Evolutionary conservation across 1,140 invertebrate genomes (phyloP).

Genomic region (Matsumurasca onukii): DNA sequence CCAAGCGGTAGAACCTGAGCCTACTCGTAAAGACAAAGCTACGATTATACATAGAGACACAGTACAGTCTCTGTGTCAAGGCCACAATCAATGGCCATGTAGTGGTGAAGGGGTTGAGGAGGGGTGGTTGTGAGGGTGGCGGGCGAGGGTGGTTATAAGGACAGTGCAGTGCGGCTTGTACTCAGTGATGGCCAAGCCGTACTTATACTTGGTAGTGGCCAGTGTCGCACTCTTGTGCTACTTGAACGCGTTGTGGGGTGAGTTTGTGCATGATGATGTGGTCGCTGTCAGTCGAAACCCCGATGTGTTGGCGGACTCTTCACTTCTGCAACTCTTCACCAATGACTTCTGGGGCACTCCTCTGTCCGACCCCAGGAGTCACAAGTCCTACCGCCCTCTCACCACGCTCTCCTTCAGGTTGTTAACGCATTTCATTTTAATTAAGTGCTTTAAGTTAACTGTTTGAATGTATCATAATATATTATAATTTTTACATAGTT

Average conservation of each 20-base stretch:
- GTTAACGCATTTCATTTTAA: too few relatives aligned
- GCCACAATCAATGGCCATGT: too few relatives aligned
- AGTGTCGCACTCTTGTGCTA: slow-evolving; percentile 70
- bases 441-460: too few relatives aligned
- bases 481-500: too few relatives aligned
- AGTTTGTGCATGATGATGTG: slow-evolving; percentile 90
- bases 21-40: too few relatives aligned
- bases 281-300: slow-evolving; percentile 83
- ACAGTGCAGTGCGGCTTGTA: background rate
- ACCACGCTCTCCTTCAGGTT: slow-evolving; percentile 85
- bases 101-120: background rate
- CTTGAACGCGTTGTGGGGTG: slow-evolving; percentile 74
- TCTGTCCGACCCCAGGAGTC: slow-evolving; percentile 79
- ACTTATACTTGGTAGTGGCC: slow-evolving; percentile 58
- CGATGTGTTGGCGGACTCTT: slow-evolving; percentile 71
- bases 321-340: slow-evolving; percentile 64
- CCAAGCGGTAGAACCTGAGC: too few relatives aligned
- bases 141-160: background rate
- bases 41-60: too few relatives aligned
- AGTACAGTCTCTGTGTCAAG: slow-evolving; percentile 2
- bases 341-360: slow-evolving; percentile 94
- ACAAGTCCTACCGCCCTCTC: slow-evolving; percentile 82
- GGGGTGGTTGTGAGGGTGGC: background rate
- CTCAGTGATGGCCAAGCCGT: slow-evolving; percentile 18
- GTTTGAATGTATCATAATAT: too few relatives aligned